These are phyloP conservation scores for Leptestheria dahalacensis DNA, from an alignment of 1,140 invertebrate genomes.

Conservation along the genomic window DNA sequence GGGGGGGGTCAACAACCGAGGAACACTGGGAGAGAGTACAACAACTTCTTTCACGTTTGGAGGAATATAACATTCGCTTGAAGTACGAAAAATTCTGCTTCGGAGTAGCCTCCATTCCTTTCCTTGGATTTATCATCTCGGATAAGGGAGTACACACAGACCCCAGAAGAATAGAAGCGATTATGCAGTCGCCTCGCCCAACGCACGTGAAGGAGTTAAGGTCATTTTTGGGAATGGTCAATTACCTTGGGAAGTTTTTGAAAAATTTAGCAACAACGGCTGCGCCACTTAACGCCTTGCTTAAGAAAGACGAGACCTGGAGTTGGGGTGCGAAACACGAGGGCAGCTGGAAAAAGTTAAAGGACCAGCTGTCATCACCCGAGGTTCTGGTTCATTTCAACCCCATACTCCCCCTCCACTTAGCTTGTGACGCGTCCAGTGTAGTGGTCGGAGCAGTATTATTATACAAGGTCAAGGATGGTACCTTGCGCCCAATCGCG, in stretches of 20 bases:
- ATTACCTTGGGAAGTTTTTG: slow-evolving; percentile 32
- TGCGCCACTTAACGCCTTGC: slow-evolving; percentile 26
- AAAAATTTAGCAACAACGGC: slow-evolving; percentile 26
- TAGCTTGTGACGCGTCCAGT: slow-evolving; percentile 29
- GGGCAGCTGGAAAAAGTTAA: slow-evolving; percentile 17
- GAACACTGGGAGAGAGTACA: slow-evolving; percentile 22
- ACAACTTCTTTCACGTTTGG: slow-evolving; percentile 21
- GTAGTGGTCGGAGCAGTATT: slow-evolving; percentile 27
- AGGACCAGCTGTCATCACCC: background rate
- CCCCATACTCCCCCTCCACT: slow-evolving; percentile 31
- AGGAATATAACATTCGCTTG: slow-evolving; percentile 21
- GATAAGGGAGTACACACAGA: slow-evolving; percentile 26
- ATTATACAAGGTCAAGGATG: slow-evolving; percentile 22
- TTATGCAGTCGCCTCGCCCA: slow-evolving; percentile 28
- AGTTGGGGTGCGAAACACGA: slow-evolving; percentile 14
- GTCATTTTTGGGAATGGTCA: slow-evolving; percentile 26
- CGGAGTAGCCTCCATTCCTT: slow-evolving; percentile 21
- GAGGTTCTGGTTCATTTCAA: slow-evolving; percentile 27
- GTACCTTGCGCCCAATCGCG: slow-evolving; percentile 24
- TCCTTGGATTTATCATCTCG: slow-evolving; percentile 25
- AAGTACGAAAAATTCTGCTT: slow-evolving; percentile 22
- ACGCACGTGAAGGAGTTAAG: slow-evolving; percentile 24
- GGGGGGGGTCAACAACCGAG: slow-evolving; percentile 2
- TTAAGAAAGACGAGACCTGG: slow-evolving; percentile 5
- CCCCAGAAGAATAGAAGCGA: slow-evolving; percentile 29